A percentile compares a stretch with the other conserved stretches of the same genome.
Evolutionary conservation across 2,888 invertebrate species (phyloP).

Genomic region (Cryptocephalus primarius): DNA sequence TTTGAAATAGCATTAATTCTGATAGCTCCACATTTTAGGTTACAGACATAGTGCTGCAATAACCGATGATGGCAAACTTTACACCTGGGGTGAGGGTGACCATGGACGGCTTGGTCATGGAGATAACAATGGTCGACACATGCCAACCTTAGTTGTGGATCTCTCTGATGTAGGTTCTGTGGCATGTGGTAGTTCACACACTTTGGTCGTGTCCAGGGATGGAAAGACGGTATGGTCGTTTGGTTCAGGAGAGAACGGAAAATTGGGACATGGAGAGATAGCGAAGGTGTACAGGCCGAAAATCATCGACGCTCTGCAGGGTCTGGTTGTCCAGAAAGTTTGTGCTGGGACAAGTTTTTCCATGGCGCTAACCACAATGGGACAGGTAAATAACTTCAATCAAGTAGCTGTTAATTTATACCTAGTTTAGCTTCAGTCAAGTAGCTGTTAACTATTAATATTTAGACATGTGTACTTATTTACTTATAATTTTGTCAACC

Average conservation of each 20-base stretch:
- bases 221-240: conserved; percentile 48
- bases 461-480: no score
- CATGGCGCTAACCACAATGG: conserved; percentile 41
- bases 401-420: no score
- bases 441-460: no score
- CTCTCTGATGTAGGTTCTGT: conserved; percentile 46
- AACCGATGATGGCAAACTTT: conserved; percentile 44
- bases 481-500: no score
- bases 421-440: no score
- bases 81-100: conserved; percentile 49
- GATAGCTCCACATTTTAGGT: conserved; percentile 25
- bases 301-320: conserved; percentile 46
- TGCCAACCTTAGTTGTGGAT: conserved; percentile 48
- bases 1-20: no score
- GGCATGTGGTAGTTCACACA: conserved; percentile 45
- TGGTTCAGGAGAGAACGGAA: conserved; percentile 46
- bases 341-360: conserved; percentile 45
- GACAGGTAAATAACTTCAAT: conserved; percentile 30
- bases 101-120: conserved; percentile 48
- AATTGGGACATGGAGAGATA: conserved; percentile 38
- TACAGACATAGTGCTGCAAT: conserved; percentile 48
- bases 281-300: conserved; percentile 43
- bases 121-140: conserved; percentile 45
- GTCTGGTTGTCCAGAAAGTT: conserved; percentile 45
- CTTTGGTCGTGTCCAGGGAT: conserved; percentile 42